phyloP scores from a whole-genome alignment of 2,888 invertebrate species.

The Pterobdella sp. region DNA sequence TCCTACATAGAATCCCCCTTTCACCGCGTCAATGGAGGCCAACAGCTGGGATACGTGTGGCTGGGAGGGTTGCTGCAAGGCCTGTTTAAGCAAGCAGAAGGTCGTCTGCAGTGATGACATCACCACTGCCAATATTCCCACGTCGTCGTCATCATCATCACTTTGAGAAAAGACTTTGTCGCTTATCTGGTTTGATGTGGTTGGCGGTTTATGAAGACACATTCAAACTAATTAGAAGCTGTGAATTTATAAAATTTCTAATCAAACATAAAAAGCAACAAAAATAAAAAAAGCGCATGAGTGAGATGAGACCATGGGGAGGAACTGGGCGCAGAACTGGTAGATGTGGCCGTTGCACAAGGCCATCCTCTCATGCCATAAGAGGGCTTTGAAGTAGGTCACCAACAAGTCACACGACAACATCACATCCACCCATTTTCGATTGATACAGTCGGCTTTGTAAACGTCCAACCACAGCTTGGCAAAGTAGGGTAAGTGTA shows the following conservation, averaged over 20 bases:
- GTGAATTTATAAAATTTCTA: not conserved
- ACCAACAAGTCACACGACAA: constrained; percentile 73
- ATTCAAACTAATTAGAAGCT: not conserved
- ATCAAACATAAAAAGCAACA: not conserved
- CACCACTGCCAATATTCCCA: not conserved
- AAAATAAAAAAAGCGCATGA: not conserved
- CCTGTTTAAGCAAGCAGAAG: not conserved
- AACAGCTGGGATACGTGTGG: not conserved
- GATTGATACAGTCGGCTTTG: constrained; percentile 62
- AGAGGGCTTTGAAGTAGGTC: constrained; percentile 81
- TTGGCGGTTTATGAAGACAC: not conserved
- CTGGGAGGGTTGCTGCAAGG: not conserved
- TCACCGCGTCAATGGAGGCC: constrained; percentile 13
- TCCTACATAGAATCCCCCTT: too few species aligned
- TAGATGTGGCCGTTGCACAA: constrained; percentile 75
- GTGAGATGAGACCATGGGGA: constrained; percentile 65
- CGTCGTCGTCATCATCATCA: not conserved
- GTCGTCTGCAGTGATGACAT: constrained; percentile 13
- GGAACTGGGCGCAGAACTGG: constrained; percentile 77
- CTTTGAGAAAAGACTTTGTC: not conserved
- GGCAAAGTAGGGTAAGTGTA: constrained; percentile 79
- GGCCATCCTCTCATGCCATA: constrained; percentile 76
- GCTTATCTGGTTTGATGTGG: not conserved
- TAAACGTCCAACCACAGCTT: constrained; percentile 64
- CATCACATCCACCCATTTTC: constrained; percentile 72